Conservation (phyloP, 2,888 invertebrate species). For the Cremastinae sp. region DNA sequence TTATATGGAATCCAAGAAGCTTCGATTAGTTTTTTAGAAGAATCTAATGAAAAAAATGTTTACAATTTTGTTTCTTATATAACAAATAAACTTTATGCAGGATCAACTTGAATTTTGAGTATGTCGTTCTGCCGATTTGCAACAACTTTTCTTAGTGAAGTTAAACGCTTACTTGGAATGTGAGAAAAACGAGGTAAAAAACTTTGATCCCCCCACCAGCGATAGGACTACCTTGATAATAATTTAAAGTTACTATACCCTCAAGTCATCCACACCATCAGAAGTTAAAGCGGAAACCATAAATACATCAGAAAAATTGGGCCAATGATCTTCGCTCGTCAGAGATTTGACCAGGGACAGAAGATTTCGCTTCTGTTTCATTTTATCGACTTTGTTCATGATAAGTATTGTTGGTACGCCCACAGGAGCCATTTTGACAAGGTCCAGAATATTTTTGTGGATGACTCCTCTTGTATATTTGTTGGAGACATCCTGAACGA, state of each 20-base stretch:
- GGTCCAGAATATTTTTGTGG: constrained; percentile 85
- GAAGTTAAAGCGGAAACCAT: constrained; percentile 93
- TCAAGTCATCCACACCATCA: constrained; percentile 87
- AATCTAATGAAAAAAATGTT: too few species aligned
- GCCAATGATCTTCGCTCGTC: constrained; percentile 85
- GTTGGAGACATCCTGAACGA: constrained; percentile 92
- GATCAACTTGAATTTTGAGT: too few species aligned
- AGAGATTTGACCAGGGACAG: constrained; percentile 86
- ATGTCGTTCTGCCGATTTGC: too few species aligned
- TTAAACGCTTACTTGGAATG: too few species aligned
- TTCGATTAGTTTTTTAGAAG: too few species aligned
- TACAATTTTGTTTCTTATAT: too few species aligned
- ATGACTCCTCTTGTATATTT: constrained; percentile 85
- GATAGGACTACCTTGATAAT: too few species aligned
- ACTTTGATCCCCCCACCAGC: too few species aligned
- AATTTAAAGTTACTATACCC: constrained; percentile 79
- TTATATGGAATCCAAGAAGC: too few species aligned
- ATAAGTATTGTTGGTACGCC: constrained; percentile 87
- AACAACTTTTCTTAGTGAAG: too few species aligned
- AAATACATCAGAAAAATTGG: constrained; percentile 93
- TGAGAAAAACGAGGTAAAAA: too few species aligned
- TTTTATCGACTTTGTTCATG: constrained; percentile 92
- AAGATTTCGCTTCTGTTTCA: constrained; percentile 85
- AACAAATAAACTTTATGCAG: too few species aligned
- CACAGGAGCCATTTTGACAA: constrained; percentile 82